Evolutionary conservation across 2,888 invertebrate species (phyloP), one percentile per base, ranked within the genome.

Genomic region (Schizotus pectinicornis): DNA sequence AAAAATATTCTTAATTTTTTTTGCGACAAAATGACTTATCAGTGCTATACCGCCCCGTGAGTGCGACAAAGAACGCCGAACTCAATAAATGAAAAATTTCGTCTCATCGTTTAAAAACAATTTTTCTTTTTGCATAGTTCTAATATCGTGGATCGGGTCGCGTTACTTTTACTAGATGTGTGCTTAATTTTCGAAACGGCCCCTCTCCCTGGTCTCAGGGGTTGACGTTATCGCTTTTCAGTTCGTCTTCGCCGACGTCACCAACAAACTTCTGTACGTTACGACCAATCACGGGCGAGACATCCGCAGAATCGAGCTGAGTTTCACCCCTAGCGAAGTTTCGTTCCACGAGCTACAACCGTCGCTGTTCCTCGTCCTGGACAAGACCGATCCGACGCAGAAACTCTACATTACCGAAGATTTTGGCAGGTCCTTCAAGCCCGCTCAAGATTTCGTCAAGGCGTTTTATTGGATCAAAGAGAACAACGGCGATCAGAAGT

Each of bases 171-270:
- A 2, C 22, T 22, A 22, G 22, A 22, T 3, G 22, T 22, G 22
- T 22, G n/a, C n/a, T n/a, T n/a, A n/a, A n/a, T n/a, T n/a, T n/a
- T n/a, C n/a, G n/a, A n/a, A n/a, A n/a, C n/a, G n/a, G n/a, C n/a
- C n/a, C n/a, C n/a, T n/a, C n/a, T n/a, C n/a, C n/a, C n/a, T n/a
- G n/a, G n/a, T 22, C 2, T 22, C 22, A 22, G 22, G 5, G 5
- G 5, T 5, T 22, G 5, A 22, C 22, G 5, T 3, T 3, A 22
- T n/a, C 22, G 5, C 3, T 22, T 22, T 85, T 41, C 81, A 95
- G 94, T 92, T 92, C 78, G 87, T 95, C 0, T 95, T 95, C 77
- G 87, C 91, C 48, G 95, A 95, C 77, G 84, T 89, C 1, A 81
- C 84, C 35, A 88, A 94, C 76, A 89, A 90, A 71, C 84, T 86